Percentiles rank a stretch among this genome's conserved stretches.
Conservation (phyloP, 1,140 invertebrate genomes). For the Ylistrum balloti region DNA sequence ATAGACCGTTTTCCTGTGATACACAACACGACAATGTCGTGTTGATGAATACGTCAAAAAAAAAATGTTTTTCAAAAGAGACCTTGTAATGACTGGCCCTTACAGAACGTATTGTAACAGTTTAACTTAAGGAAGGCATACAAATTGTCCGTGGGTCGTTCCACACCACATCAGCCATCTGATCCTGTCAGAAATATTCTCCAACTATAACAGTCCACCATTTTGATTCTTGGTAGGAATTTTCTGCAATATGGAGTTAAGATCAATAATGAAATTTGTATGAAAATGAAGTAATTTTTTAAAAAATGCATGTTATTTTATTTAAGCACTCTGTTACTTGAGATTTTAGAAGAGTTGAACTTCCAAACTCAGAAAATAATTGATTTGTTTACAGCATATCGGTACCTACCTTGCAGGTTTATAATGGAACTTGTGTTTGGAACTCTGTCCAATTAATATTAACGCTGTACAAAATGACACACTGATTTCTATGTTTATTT, state of each 20-base stretch:
- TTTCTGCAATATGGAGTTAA: too few relatives aligned
- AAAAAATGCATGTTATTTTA: neutral
- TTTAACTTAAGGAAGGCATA: neutral
- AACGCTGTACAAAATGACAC: neutral
- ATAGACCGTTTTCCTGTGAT: constrained; percentile 21
- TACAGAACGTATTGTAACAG: constrained; percentile 8
- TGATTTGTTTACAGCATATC: too few relatives aligned
- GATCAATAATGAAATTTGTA: too few relatives aligned
- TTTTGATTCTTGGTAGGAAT: neutral
- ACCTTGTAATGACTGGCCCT: neutral
- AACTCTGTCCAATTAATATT: neutral
- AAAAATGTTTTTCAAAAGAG: neutral
- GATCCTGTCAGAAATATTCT: neutral
- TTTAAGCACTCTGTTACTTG: neutral
- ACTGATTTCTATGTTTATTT: neutral
- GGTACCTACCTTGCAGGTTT: too few relatives aligned
- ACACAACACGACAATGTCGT: neutral
- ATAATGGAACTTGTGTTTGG: neutral
- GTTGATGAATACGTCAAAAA: constrained; percentile 29
- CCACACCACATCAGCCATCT: constrained; percentile 22
- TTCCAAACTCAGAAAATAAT: neutral
- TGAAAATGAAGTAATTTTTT: neutral
- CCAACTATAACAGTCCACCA: neutral
- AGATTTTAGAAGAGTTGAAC: neutral
- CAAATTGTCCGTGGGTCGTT: constrained; percentile 14